Evolutionary conservation across 2,113 vertebrate genomes (phyloP), one percentile per base, ranked within the genome.

Genomic region (Bagarius yarrelli): DNA sequence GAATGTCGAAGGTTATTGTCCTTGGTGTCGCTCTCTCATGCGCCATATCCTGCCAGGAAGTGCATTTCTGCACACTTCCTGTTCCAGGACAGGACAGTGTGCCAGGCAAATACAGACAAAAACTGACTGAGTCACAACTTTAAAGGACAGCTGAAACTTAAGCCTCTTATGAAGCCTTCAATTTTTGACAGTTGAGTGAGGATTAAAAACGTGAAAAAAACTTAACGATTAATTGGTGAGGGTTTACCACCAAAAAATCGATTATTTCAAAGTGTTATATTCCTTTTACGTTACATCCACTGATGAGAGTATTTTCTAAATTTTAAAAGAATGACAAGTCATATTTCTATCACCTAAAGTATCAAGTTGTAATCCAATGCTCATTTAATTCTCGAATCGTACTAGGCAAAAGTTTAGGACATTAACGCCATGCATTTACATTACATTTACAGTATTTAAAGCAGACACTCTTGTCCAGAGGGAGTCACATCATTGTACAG

Each of bases 11-110:
- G 56, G 21, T 34, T 27, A 84, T 86, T 89, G 84, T 87, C 77
- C 83, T 84, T 69, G 9, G 32, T 36, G 52, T 76, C 52, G 61
- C 19, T 36, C 84, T 87, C 86, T 84, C 88, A 88, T 80, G 78
- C 79, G 52, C 82, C 63, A 84, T 79, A 82, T 87, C 88, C 88
- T 87, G 83, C 44, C 59, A 75, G 88, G 86, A 89, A 86, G 53
- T 60, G 50, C 59, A 73, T 73, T 87, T 85, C 63, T 50, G 27
- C 13, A 30, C 19, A 69, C 76, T 85, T 86, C 83, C 87, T 76
- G 64, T 57, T 79, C 34, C 27, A 70, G 27, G 53, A 55, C 2
- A 52, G 79, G 77, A 69, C 84, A 59, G 32, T 13, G 30, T 64
- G 79, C 81, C 83, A 77, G 47, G 61, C 80, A 81, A 57, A 84